Percentiles rank a stretch among this genome's conserved stretches.
These are phyloP conservation scores for Chrysochloris asiatica DNA, from an alignment of 2,113 vertebrate genomes.

Conservation along the genomic window DNA sequence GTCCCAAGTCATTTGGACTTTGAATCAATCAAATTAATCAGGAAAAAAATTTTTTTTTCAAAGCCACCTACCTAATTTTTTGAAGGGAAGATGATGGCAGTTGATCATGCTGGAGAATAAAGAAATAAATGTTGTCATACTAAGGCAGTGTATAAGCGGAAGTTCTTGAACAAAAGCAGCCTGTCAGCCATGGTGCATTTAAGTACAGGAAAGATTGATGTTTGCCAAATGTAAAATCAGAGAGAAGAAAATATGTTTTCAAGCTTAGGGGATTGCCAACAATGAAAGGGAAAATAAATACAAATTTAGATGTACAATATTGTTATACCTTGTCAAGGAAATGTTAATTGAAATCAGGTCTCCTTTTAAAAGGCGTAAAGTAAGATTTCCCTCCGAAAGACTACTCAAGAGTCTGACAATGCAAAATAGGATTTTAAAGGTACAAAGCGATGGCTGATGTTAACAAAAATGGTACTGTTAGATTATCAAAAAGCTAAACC, in stretches of 20 bases:
- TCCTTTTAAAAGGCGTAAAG: conserved; percentile 16
- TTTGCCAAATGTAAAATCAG: conserved; percentile 63
- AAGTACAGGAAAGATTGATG: conserved; percentile 64
- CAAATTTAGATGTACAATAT: conserved; percentile 67
- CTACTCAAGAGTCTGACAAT: conserved; percentile 41
- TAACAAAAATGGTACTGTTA: conserved; percentile 40
- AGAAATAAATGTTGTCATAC: conserved; percentile 33
- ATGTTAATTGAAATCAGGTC: conserved; percentile 56
- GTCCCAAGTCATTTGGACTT: conserved; percentile 10
- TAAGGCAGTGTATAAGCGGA: conserved; percentile 29
- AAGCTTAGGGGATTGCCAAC: conserved; percentile 63
- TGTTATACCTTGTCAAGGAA: conserved; percentile 59
- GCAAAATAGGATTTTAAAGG: conserved; percentile 52
- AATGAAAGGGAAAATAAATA: conserved; percentile 75
- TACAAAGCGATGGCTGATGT: conserved; percentile 37
- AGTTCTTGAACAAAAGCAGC: conserved; percentile 59
- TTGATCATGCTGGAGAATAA: conserved; percentile 35
- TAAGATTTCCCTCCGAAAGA: conserved; percentile 53
- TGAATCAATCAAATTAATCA: conserved; percentile 41
- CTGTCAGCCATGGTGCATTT: conserved; percentile 34
- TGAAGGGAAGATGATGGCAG: conserved; percentile 11
- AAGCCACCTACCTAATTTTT: conserved; percentile 34
- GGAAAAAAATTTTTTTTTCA: background rate
- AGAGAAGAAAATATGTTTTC: conserved; percentile 62
- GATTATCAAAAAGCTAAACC: conserved; percentile 61